phyloP scores from a whole-genome alignment of 2,888 invertebrate genomes.

The Ypsolopha scabrella region DNA sequence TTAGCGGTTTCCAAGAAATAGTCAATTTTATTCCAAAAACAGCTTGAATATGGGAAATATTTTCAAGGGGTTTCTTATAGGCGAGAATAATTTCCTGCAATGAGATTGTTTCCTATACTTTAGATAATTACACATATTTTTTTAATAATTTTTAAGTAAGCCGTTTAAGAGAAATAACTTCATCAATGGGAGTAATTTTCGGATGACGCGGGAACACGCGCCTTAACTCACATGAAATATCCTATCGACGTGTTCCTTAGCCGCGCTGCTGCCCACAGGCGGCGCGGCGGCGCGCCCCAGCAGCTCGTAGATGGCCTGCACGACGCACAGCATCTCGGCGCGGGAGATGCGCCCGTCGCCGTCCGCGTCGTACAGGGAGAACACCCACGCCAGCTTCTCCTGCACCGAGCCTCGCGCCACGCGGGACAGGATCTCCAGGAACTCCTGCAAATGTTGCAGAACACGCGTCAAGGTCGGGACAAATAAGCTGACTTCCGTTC shows the following conservation, averaged over 20 bases:
- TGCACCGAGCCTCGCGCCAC: conserved; percentile 86
- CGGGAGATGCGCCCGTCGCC: conserved; percentile 88
- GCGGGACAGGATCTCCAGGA: conserved; percentile 84
- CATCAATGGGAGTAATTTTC: too few species aligned
- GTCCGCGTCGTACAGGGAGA: conserved; percentile 88
- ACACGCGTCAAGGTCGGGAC: neutral
- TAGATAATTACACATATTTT: too few species aligned
- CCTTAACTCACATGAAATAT: conserved; percentile 86
- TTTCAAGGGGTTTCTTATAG: too few species aligned
- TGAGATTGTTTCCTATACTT: too few species aligned
- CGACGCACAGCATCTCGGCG: conserved; percentile 86
- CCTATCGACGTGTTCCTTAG: conserved; percentile 86
- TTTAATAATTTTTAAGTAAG: too few species aligned
- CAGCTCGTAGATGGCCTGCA: conserved; percentile 85
- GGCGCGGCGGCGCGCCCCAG: conserved; percentile 84
- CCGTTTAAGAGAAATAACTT: too few species aligned
- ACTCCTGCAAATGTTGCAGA: conserved; percentile 72
- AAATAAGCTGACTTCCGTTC: conserved; percentile 1
- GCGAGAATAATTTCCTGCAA: too few species aligned
- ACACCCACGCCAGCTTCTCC: conserved; percentile 91
- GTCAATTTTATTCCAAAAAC: too few species aligned
- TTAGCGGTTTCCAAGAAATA: too few species aligned
- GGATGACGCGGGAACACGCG: too few species aligned
- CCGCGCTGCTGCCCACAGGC: conserved; percentile 76
- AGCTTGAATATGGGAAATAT: too few species aligned